Base-by-base conservation (phyloP, 2,797 vertebrate genomes). In the Chloroceryle amazona region DNA sequence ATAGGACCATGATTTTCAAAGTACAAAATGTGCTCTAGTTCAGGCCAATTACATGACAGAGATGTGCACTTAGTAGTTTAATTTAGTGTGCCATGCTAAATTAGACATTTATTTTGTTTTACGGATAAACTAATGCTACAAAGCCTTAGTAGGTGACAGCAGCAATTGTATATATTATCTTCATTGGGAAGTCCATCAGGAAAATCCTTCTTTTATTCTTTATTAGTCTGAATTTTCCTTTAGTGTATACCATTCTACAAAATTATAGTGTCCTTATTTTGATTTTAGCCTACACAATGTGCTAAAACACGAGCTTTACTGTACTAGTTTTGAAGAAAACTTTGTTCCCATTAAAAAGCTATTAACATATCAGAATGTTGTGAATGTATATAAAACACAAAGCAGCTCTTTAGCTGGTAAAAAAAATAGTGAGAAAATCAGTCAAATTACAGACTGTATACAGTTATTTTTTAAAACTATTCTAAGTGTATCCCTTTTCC, bases 401-500 rank as follows among this genome's bases (percentile, higher is more conserved):
- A 70, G 37, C 12, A 71, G 82, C 11, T 39, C 65, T 58, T 51
- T 26, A 66, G 41, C 46, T 42, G 15, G 41, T 63, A 54, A 83
- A 96, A 51, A 93, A 86, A 84, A 81, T 26, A 85, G 63, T 49
- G 68, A 80, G 60, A 52, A 93, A 91, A 92, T 66, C 12, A 62
- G 19, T 75, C 29, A 60, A 86, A 68, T 55, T 80, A 90, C n/a
- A 86, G 51, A 72, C 71, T 79, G 60, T 23, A 82, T n/a, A 57
- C 21, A 67, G 71, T 55, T 73, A 66, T 68, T 96, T 80, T 83
- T 8, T 61, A 81, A 92, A 84, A 81, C 83, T 95, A 96, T 55
- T 81, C 92, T 86, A 97, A 74, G 25, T 87, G 58, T 76, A 98
- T 93, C 39, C 96, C 92, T 91, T 96, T 97, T 75, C 98, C 97